Percentiles rank a stretch among this genome's conserved stretches.
Evolutionary conservation across 2,113 vertebrate species (phyloP).

Genomic region (Sylvietta virens): DNA sequence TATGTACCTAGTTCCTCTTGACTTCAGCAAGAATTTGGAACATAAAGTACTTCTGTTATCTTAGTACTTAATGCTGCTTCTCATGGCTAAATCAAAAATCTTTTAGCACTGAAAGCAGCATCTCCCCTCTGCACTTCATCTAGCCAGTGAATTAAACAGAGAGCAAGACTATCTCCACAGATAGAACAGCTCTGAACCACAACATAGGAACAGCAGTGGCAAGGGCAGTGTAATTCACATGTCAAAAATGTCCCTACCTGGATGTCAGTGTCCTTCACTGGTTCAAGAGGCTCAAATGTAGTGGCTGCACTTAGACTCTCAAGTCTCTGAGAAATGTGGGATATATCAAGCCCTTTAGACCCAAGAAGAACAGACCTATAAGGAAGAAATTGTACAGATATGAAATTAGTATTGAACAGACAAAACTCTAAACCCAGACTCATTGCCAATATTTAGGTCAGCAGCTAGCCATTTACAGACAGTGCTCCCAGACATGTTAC

Average conservation of each 20-base stretch:
- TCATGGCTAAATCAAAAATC: not conserved
- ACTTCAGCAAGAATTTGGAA: not conserved
- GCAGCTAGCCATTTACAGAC: not conserved
- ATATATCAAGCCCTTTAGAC: conserved; percentile 92
- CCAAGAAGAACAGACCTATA: conserved; percentile 92
- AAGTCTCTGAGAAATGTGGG: conserved; percentile 93
- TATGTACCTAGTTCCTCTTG: not conserved
- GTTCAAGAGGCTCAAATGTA: conserved; percentile 96
- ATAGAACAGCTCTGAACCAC: not conserved
- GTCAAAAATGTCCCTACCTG: conserved; percentile 76
- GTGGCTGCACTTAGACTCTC: conserved; percentile 95
- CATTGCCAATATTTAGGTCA: not conserved
- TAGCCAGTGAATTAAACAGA: not conserved
- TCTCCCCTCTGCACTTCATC: not conserved
- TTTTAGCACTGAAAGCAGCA: not conserved
- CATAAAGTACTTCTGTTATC: not conserved
- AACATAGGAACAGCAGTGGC: not conserved
- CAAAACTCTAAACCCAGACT: not conserved
- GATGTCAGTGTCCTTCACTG: conserved; percentile 97
- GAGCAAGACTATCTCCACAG: not conserved
- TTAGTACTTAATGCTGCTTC: not conserved
- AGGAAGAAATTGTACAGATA: not conserved
- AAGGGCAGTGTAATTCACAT: not conserved
- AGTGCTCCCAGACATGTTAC: not conserved
- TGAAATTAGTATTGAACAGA: not conserved